Percentiles rank a stretch among this genome's conserved stretches.
Conservation (phyloP, 2,888 invertebrate species). For the Furcula furcula region DNA sequence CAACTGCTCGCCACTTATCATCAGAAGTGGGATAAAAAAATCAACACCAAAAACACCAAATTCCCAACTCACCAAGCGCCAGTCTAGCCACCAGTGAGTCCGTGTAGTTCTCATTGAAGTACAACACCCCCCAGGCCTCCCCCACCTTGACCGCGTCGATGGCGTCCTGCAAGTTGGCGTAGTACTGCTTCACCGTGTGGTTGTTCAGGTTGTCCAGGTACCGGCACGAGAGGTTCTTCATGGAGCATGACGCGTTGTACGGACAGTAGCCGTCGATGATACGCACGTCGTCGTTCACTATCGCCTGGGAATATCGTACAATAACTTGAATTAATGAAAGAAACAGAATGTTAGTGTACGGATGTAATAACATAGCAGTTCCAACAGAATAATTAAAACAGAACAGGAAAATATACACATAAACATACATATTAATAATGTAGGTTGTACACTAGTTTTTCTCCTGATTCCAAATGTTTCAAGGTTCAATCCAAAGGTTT, state of each 20-base stretch:
- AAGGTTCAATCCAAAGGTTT: too few relatives aligned
- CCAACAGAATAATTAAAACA: too few relatives aligned
- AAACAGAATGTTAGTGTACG: too few relatives aligned
- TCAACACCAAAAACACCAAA: too few relatives aligned
- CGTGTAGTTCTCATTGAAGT: constrained; percentile 95
- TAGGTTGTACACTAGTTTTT: too few relatives aligned
- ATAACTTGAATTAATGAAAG: too few relatives aligned
- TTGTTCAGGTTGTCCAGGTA: constrained; percentile 89
- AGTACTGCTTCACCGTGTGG: constrained; percentile 85
- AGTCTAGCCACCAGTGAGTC: constrained; percentile 91
- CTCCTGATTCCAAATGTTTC: too few relatives aligned
- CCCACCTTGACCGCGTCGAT: constrained; percentile 88
- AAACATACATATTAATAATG: too few relatives aligned
- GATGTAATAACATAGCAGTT: too few relatives aligned
- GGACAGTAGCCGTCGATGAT: constrained; percentile 75
- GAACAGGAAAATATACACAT: too few relatives aligned
- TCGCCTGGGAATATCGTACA: constrained; percentile 44
- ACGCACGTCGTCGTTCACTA: constrained; percentile 72
- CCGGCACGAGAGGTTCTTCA: constrained; percentile 88
- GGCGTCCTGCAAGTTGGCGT: constrained; percentile 85
- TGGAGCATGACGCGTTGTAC: constrained; percentile 84
- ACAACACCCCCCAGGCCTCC: constrained; percentile 93
- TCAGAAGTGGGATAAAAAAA: too few relatives aligned
- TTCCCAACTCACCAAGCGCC: constrained; percentile 79
- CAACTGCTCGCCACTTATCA: too few relatives aligned